Percentiles rank a stretch among this genome's conserved stretches.
These are phyloP conservation scores for Boleophthalmus pectinirostris DNA, from an alignment of 2,113 vertebrate genomes.

Conservation along the genomic window DNA sequence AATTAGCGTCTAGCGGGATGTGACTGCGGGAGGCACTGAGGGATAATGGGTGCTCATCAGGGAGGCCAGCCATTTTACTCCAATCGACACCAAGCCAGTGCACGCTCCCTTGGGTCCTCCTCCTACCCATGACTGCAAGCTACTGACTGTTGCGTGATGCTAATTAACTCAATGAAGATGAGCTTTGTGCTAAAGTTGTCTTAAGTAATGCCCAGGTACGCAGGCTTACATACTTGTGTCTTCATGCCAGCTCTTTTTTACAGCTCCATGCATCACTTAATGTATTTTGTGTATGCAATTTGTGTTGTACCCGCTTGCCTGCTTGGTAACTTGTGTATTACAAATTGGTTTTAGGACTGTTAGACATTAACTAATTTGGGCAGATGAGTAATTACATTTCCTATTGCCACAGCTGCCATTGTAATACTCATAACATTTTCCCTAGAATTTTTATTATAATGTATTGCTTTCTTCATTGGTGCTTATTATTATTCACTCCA, in stretches of 20 bases:
- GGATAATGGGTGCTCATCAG: conserved; percentile 70
- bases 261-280: conserved; percentile 1
- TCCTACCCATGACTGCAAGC: conserved; percentile 58
- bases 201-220: conserved; percentile 66
- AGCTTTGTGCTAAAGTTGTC: conserved; percentile 65
- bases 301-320: conserved; percentile 10
- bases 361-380: conserved; percentile 19
- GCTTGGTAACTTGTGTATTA: conserved; percentile 7
- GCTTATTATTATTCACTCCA: conserved; percentile 42
- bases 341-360: neutral
- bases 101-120: conserved; percentile 71
- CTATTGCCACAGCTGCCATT: conserved; percentile 15
- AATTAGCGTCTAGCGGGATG: conserved; percentile 72
- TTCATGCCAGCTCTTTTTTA: neutral
- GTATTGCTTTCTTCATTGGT: conserved; percentile 29
- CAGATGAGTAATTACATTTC: conserved; percentile 17
- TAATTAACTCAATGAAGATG: conserved; percentile 76
- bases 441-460: conserved; percentile 21
- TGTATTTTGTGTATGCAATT: neutral
- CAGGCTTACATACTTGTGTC: conserved; percentile 18
- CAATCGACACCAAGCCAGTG: conserved; percentile 67
- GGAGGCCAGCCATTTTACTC: conserved; percentile 71
- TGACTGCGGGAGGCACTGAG: conserved; percentile 65
- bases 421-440: conserved; percentile 20
- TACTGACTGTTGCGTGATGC: conserved; percentile 65